A percentile compares a stretch with the other conserved stretches of the same genome.
These are phyloP conservation scores for Drosophila yakuba DNA, from an alignment of 1,140 invertebrate genomes.

Conservation along the genomic window DNA sequence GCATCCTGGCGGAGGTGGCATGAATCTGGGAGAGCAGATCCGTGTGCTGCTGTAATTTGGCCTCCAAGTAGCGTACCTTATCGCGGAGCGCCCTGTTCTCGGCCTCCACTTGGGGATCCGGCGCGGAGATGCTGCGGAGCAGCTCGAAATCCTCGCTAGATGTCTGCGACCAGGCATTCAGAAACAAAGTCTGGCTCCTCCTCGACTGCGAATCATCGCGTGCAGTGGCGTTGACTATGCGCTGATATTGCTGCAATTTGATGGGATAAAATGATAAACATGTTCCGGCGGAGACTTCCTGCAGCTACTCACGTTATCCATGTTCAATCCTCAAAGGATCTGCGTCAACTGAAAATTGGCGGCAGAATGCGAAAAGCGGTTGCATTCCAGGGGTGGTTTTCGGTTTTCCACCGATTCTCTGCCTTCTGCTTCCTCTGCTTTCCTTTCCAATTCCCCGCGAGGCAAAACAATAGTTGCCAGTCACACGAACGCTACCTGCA, in stretches of 20 bases:
- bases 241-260: conserved; percentile 24
- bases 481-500: conserved; percentile 59
- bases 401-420: conserved; percentile 30
- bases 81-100: conserved; percentile 63
- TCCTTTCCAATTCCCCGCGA: conserved; percentile 18
- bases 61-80: conserved; percentile 68
- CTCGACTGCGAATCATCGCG: conserved; percentile 15
- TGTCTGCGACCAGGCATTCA: conserved; percentile 79
- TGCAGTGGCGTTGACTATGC: conserved; percentile 36
- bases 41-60: conserved; percentile 64
- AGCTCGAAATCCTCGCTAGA: conserved; percentile 60
- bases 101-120: conserved; percentile 35
- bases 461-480: conserved; percentile 59
- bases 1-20: conserved; percentile 63
- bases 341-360: conserved; percentile 69
- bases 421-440: conserved; percentile 4
- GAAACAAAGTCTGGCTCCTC: conserved; percentile 38
- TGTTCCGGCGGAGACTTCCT: background rate
- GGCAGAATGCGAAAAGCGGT: conserved; percentile 69
- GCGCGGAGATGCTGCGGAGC: conserved; percentile 15
- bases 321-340: conserved; percentile 39
- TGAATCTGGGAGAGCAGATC: conserved; percentile 71
- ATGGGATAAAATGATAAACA: background rate
- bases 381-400: conserved; percentile 38
- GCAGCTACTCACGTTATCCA: conserved; percentile 61